These are phyloP conservation scores for Siphamia tubifer DNA, from an alignment of 2,113 vertebrate genomes.

Conservation along the genomic window DNA sequence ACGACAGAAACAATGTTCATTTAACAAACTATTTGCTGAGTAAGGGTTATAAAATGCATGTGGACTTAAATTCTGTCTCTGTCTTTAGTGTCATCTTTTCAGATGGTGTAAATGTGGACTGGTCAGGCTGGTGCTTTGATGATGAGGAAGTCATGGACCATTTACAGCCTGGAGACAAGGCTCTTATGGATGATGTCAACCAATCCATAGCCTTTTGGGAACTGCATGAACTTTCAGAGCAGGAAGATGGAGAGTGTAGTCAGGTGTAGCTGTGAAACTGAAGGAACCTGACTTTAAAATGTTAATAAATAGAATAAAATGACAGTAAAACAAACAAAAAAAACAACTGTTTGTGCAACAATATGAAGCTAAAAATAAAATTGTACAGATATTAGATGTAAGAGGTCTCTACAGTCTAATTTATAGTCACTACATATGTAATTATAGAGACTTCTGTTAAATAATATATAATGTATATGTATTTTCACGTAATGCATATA, in stretches of 20 bases:
- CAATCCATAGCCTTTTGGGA: slow-evolving; percentile 6
- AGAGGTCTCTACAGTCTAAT: background rate
- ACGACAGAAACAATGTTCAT: no score
- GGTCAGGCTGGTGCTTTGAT: slow-evolving; percentile 78
- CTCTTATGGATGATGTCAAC: slow-evolving; percentile 40
- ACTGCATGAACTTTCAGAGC: background rate
- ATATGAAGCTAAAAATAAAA: no score
- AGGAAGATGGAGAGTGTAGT: slow-evolving; percentile 59
- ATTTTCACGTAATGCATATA: background rate
- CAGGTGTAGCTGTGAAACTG: slow-evolving; percentile 57
- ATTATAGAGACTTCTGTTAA: background rate
- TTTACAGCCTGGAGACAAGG: slow-evolving; percentile 24
- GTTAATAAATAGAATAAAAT: no score
- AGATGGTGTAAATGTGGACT: slow-evolving; percentile 75
- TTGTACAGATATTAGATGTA: no score
- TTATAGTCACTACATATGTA: no score
- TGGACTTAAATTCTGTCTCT: background rate
- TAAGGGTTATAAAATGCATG: no score
- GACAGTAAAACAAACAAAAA: no score
- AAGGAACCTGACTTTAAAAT: no score
- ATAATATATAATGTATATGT: background rate
- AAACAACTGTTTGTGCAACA: no score
- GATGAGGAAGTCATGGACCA: slow-evolving; percentile 67
- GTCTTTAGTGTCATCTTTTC: slow-evolving; percentile 33
- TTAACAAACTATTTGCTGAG: no score